These are phyloP conservation scores for Plemyria rubiginata DNA, from an alignment of 2,888 invertebrate genomes.

Conservation along the genomic window DNA sequence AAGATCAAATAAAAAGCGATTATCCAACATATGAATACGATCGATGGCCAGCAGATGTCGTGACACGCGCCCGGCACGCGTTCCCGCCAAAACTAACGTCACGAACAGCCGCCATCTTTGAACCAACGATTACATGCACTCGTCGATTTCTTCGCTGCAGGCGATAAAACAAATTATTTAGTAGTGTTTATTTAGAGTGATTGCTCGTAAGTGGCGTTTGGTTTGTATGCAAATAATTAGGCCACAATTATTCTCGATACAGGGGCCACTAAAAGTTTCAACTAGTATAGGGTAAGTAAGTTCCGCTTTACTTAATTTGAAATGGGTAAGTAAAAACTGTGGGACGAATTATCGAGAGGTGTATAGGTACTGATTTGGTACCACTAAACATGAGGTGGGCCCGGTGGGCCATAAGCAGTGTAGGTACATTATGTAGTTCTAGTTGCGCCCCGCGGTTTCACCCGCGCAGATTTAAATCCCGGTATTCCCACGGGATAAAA, in stretches of 20 bases:
- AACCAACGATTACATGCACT: background rate
- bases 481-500: no score
- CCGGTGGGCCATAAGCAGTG: no score
- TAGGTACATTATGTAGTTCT: no score
- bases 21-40: constrained; percentile 40
- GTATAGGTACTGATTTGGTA: no score
- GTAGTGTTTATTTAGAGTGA: background rate
- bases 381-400: no score
- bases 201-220: background rate
- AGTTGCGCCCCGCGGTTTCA: no score
- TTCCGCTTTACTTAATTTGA: no score
- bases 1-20: constrained; percentile 34
- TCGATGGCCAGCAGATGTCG: constrained; percentile 61
- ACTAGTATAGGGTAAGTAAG: no score
- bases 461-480: no score
- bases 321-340: no score
- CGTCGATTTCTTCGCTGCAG: constrained; percentile 2
- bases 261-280: no score
- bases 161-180: constrained; percentile 19
- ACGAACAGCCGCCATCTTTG: constrained; percentile 37
- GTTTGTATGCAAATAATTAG: constrained; percentile 16
- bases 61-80: constrained; percentile 57
- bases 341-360: no score
- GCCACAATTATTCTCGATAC: background rate
- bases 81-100: constrained; percentile 61